Base-by-base conservation (phyloP, 1,140 invertebrate genomes). In the Triops cancriformis region DNA sequence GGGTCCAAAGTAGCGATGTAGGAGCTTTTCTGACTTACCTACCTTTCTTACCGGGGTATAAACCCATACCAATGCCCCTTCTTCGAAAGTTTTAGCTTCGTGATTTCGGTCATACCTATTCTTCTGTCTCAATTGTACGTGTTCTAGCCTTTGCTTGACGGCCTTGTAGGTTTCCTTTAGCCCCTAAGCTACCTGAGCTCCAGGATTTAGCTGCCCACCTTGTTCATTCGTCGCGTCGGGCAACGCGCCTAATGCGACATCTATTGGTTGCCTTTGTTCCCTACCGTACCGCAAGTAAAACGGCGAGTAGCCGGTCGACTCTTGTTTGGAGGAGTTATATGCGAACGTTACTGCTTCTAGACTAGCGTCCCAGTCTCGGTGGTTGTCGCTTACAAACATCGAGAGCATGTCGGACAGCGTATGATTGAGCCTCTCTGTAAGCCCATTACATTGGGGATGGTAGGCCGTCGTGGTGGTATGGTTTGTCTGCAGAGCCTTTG, bases 391-490 rank as follows among this genome's bases (percentile, higher is more conserved):
- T 0, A 75, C 79, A 41, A 28, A 80, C 43, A 73, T 26, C 5
- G 76, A 64, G 0, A 80, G 18, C 28, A 80, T 80, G 43, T 51
- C n/a, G 2, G 74, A 27, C 2, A 80, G 41, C 1, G 73, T 78
- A 7, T 26, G 14, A 37, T 80, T 80, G 26, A 23, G 75, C 11
- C 77, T n/a, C n/a, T 80, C 75, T 26, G 74, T 26, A 43, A 12
- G 28, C 23, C 79, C 80, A 75, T 81, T 80, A 14, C 18, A 73
- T n/a, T 79, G 73, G 6, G 80, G 80, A 11, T 79, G 73, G 43
- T 76, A 81, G 1, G 76, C 12, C 1, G 73, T 45, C 41, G 80
- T 81, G 3, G 28, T 26, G 4, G 78, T 73, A 26, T 74, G 73
- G 23, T 76, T 64, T 11, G 75, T 80, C 23, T 75, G 31, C 23